These are phyloP conservation scores for Dexiosoma caninum DNA, from an alignment of 2,888 invertebrate genomes.

Conservation along the genomic window DNA sequence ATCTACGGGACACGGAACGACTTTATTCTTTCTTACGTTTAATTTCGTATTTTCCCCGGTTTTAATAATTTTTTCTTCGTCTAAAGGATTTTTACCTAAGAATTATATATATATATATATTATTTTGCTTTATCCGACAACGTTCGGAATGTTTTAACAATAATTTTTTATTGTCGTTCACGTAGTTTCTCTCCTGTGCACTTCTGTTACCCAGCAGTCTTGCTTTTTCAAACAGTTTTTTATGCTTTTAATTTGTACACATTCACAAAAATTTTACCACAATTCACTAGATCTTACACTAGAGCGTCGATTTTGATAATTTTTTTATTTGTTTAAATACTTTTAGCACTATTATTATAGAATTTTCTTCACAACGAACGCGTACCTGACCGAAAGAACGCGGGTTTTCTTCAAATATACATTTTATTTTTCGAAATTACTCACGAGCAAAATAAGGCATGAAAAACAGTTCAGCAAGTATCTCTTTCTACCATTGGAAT, in stretches of 20 bases:
- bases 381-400: slow-evolving; percentile 74
- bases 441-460: slow-evolving; percentile 64
- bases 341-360: slow-evolving; percentile 73
- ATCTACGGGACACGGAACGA: slow-evolving; percentile 39
- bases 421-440: slow-evolving; percentile 74
- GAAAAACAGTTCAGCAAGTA: slow-evolving; percentile 43
- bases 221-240: slow-evolving; percentile 73
- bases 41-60: slow-evolving; percentile 40
- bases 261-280: slow-evolving; percentile 66
- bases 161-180: slow-evolving; percentile 53
- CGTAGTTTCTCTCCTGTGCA: slow-evolving; percentile 64
- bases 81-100: no score
- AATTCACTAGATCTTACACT: slow-evolving; percentile 66
- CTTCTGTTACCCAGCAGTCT: slow-evolving; percentile 71
- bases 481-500: slow-evolving; percentile 62
- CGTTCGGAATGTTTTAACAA: slow-evolving; percentile 47
- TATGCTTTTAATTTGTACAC: slow-evolving; percentile 64
- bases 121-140: slow-evolving; percentile 47
- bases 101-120: no score
- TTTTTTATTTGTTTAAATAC: slow-evolving; percentile 69
- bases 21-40: slow-evolving; percentile 29
- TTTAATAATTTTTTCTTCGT: slow-evolving; percentile 14
- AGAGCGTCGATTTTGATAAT: slow-evolving; percentile 67
- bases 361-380: slow-evolving; percentile 73
- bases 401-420: slow-evolving; percentile 78